A percentile compares a stretch with the other conserved stretches of the same genome.
Evolutionary conservation across 2,888 invertebrate species (phyloP).

Genomic region (Cybosia mesomella): DNA sequence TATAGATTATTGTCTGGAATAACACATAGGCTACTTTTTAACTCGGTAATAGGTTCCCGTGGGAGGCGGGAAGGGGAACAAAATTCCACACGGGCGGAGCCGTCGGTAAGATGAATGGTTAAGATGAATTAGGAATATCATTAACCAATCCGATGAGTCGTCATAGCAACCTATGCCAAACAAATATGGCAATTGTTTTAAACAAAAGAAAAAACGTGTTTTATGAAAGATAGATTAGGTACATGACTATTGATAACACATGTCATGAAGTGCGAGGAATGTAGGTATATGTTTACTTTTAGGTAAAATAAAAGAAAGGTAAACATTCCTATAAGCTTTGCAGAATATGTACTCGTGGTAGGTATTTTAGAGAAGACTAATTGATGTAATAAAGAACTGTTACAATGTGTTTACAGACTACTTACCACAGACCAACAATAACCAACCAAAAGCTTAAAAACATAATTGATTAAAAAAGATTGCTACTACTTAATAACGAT

Average conservation of each 20-base stretch:
- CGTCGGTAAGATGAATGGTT: too few species aligned
- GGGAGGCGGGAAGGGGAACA: too few species aligned
- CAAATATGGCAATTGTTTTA: not conserved
- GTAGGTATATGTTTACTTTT: not conserved
- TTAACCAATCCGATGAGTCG: not conserved
- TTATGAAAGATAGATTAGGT: not conserved
- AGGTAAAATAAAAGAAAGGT: not conserved
- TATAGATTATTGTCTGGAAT: too few species aligned
- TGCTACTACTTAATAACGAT: not conserved
- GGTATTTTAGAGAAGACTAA: not conserved
- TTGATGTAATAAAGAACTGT: not conserved
- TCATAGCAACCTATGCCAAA: not conserved
- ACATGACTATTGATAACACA: slow-evolving; percentile 4
- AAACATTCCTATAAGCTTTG: not conserved
- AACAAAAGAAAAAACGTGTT: not conserved
- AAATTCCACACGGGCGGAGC: too few species aligned
- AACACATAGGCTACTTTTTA: too few species aligned
- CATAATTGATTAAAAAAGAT: not conserved
- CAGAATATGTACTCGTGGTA: not conserved
- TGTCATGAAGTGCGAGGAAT: slow-evolving; percentile 4
- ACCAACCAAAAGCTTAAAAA: slow-evolving; percentile 2
- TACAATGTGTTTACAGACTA: not conserved
- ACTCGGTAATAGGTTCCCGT: too few species aligned
- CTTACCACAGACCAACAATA: not conserved
- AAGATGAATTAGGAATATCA: not conserved